Base-by-base conservation (phyloP, 2,888 invertebrate species). In the Nomada goodeniana region DNA sequence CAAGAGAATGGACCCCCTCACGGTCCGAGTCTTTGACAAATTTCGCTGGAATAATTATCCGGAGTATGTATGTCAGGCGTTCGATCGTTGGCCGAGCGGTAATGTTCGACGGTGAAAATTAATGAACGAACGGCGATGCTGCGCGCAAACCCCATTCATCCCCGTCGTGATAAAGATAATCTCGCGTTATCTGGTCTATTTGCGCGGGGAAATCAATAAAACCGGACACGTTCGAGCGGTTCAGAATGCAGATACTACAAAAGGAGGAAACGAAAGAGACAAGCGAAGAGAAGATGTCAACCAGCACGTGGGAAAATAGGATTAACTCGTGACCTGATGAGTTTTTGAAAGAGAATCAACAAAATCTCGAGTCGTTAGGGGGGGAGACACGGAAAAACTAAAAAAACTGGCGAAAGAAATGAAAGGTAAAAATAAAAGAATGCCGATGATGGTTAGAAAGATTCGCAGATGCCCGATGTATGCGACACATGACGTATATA, bases 271-370 rank as follows among this genome's bases (percentile, higher is more conserved):
- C 42, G 20, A 50, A 57, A 36, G 70, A 29, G 70, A 29, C 29
- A 70, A 70, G 70, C 70, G 70, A 70, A 70, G 59, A 57, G 10
- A 64, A 15, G 23, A 44, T 29, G 47, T 70, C 29, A 20, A 59
- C 57, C 57, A 59, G 57, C 59, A 29, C 70, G 47, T 26, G 59
- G 47, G 20, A 60, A 69, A 70, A 64, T 60, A 70, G 59, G 59
- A 60, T 15, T 10, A 59, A 29, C 29, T 29, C 18, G 18, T 29
- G 42, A 13, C 60, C 60, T 71, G 70, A 29, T 7, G 50, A 42
- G 68, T 53, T 13, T 2, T n/a, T 15, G 67, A 67, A 5, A 60
- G 50, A 52, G 60, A 60, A 18, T 20, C 29, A 50, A 60, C 70
- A 18, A 61, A 67, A 52, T 50, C 47, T 59, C 70, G 59, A n/a